phyloP scores from a whole-genome alignment of 2,797 vertebrate species.

The Acanthurus lineatus region DNA sequence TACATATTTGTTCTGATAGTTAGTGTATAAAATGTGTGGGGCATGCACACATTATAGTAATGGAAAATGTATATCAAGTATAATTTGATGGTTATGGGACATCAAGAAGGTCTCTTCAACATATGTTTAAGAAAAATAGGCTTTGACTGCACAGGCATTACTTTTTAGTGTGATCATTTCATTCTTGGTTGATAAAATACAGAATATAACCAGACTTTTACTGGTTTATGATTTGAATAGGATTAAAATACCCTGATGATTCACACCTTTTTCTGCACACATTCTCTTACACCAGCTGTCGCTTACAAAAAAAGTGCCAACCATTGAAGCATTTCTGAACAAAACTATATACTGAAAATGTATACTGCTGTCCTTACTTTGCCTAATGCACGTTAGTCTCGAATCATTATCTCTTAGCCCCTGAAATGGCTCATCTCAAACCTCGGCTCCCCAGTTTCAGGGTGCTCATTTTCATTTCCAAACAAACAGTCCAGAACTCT shows the following conservation, averaged over 20 bases:
- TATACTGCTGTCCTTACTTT: background rate
- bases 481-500: constrained; percentile 23
- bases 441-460: constrained; percentile 7
- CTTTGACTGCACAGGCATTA: background rate
- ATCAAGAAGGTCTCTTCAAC: too few relatives aligned
- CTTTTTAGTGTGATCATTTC: background rate
- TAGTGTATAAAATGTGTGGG: background rate
- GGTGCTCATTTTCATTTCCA: constrained; percentile 38
- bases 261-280: background rate
- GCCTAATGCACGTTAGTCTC: background rate
- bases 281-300: background rate
- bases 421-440: constrained; percentile 11
- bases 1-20: background rate
- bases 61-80: background rate
- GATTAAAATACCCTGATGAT: background rate
- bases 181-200: background rate
- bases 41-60: background rate
- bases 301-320: background rate
- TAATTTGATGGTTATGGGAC: too few relatives aligned
- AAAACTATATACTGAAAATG: background rate
- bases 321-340: background rate
- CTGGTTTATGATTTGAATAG: background rate
- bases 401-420: background rate
- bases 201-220: background rate
- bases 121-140: too few relatives aligned